Evolutionary conservation across 2,113 vertebrate species (phyloP).

Genomic region (Merops nubicus): DNA sequence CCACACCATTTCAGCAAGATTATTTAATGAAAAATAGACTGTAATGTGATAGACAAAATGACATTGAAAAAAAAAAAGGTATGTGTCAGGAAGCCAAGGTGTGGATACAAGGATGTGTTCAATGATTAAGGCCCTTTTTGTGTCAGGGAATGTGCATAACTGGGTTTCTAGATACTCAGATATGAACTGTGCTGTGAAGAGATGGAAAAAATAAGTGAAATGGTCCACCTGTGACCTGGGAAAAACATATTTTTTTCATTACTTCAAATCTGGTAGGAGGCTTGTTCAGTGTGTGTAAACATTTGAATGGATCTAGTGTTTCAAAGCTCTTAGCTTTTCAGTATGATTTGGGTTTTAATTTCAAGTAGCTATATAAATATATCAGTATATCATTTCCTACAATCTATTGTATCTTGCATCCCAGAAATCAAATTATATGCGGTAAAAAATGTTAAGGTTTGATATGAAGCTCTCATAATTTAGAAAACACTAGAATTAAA

Average conservation of each 20-base stretch:
- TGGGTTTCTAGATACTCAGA: not conserved
- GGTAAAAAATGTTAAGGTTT: not conserved
- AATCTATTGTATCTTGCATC: not conserved
- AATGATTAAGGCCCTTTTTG: not conserved
- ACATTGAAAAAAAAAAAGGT: not conserved
- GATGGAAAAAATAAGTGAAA: not conserved
- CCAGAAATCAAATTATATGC: not conserved
- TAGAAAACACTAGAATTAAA: not conserved
- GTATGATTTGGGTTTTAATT: not conserved
- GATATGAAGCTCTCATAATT: not conserved
- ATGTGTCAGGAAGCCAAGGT: not conserved
- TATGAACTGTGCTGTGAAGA: not conserved
- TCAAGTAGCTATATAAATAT: not conserved
- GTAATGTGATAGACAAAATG: not conserved
- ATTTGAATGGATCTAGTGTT: not conserved
- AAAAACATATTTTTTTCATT: not conserved
- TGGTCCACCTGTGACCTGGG: not conserved
- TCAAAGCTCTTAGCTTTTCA: not conserved
- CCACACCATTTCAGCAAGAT: not conserved
- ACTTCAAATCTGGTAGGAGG: not conserved
- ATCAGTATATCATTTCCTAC: not conserved
- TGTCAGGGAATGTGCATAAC: not conserved
- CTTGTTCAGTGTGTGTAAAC: not conserved
- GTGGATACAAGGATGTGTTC: not conserved
- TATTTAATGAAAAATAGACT: not conserved